A percentile compares a stretch with the other conserved stretches of the same genome.
Conservation (phyloP, 2,797 vertebrate genomes). For the Pseudotriccus pelzelni region DNA sequence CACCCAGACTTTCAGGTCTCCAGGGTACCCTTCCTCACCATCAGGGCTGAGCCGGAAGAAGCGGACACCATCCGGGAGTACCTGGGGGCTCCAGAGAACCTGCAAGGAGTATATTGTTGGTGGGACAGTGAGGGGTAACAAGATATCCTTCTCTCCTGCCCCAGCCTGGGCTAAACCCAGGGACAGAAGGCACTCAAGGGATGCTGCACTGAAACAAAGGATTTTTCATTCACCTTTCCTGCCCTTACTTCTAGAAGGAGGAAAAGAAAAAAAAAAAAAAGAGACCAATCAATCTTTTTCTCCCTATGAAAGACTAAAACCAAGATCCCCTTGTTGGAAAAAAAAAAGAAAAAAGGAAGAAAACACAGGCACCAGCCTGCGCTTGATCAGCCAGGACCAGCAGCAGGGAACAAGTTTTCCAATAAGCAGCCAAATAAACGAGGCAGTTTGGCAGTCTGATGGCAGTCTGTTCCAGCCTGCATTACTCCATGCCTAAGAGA, state of each 20-base stretch:
- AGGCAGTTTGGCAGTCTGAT: background rate
- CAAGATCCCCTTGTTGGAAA: background rate
- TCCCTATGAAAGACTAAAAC: background rate
- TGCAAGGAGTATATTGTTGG: background rate
- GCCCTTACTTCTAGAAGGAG: background rate
- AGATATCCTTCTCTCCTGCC: background rate
- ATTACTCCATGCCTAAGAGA: background rate
- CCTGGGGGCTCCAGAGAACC: slow-evolving; percentile 81
- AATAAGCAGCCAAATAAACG: background rate
- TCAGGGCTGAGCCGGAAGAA: slow-evolving; percentile 87
- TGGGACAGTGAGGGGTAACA: background rate
- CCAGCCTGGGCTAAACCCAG: background rate
- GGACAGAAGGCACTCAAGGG: background rate
- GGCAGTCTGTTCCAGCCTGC: background rate
- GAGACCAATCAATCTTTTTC: background rate
- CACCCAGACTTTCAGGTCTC: slow-evolving; percentile 86
- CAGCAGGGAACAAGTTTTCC: background rate
- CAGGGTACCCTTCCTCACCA: slow-evolving; percentile 92
- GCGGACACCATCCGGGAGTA: slow-evolving; percentile 80
- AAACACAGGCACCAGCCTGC: background rate
- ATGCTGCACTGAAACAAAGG: background rate
- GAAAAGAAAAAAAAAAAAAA: background rate
- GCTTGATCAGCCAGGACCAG: background rate
- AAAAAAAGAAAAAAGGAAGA: background rate
- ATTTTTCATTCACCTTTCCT: background rate